Base-by-base conservation (phyloP, 2,797 vertebrate species). In the Choloepus didactylus region DNA sequence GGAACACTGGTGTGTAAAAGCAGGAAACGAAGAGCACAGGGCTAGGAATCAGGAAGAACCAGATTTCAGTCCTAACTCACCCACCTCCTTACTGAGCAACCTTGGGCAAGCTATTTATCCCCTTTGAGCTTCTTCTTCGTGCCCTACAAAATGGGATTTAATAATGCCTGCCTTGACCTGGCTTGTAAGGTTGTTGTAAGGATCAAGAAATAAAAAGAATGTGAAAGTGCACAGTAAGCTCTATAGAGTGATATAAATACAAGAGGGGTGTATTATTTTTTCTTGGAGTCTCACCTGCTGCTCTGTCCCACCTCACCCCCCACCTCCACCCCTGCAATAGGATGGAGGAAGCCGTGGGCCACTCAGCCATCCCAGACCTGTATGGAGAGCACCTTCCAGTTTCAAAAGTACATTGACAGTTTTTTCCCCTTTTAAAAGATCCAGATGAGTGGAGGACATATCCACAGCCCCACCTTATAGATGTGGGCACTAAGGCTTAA, bases 151-250 rank as follows among this genome's bases (percentile, higher is more conserved):
- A 56, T 31, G 5, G 27, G 27, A 93, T 64, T 79, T 51, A 70
- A 87, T 38, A 84, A 87, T 51, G 12, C 4, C 38, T 91, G n/a
- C 79, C 25, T 70, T n/a, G 25, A 62, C 51, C 69, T 93, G 77
- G 35, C 59, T 88, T 93, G 31, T 70, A 89, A 76, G 66, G 21
- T 54, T 77, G 18, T 27, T 88, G 38, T 70, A 94, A 81, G 81
- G 7, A 70, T 89, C 46, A 76, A 92, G 88, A 96, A 95, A 80
- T n/a, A 73, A 10, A 94, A 80, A 59, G 81, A 96, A 54, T n/a
- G 2, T 80, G 46, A 84, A 89, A 83, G 54, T 93, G 38, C 41
- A 70, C 9, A 87, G 29, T 86, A 88, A 89, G 83, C 49, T 21
- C 3, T 31, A 84, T 14, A 54, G 8, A 12, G 75, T 67, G 73